These are phyloP conservation scores for Choloepus hoffmanni DNA, from an alignment of 2,113 vertebrate species.

Conservation along the genomic window DNA sequence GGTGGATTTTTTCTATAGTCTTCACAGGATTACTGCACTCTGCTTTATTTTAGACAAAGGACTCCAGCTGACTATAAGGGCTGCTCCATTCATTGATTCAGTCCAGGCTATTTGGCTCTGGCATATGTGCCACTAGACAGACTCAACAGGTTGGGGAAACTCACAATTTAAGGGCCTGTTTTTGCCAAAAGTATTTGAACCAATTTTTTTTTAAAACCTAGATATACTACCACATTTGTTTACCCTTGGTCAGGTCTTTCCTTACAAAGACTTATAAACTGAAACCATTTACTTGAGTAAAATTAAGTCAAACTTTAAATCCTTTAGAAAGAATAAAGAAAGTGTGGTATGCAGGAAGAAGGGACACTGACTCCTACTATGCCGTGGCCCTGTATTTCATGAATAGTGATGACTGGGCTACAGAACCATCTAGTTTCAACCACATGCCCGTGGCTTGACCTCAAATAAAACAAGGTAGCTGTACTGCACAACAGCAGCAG, in stretches of 20 bases:
- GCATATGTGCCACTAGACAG: not conserved
- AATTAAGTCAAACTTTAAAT: constrained; percentile 1
- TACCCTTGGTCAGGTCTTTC: not conserved
- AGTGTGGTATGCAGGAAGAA: not conserved
- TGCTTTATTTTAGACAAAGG: constrained; percentile 71
- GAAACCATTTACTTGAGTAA: not conserved
- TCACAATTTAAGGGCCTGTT: not conserved
- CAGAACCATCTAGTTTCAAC: not conserved
- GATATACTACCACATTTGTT: not conserved
- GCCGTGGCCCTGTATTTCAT: not conserved
- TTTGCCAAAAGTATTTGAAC: not conserved
- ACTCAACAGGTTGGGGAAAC: not conserved
- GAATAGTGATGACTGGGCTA: not conserved
- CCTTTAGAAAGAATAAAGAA: not conserved
- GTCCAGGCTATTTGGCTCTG: not conserved
- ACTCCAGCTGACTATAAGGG: not conserved
- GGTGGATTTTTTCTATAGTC: constrained; percentile 54
- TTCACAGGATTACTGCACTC: not conserved
- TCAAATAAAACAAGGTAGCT: constrained; percentile 31
- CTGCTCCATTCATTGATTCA: not conserved
- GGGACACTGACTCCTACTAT: not conserved
- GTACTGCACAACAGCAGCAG: not conserved
- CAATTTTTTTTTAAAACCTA: not conserved
- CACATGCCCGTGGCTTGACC: constrained; percentile 31
- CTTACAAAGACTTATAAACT: not conserved